phyloP scores from a whole-genome alignment of 2,888 invertebrate species.

The Ypsolopha sequella region DNA sequence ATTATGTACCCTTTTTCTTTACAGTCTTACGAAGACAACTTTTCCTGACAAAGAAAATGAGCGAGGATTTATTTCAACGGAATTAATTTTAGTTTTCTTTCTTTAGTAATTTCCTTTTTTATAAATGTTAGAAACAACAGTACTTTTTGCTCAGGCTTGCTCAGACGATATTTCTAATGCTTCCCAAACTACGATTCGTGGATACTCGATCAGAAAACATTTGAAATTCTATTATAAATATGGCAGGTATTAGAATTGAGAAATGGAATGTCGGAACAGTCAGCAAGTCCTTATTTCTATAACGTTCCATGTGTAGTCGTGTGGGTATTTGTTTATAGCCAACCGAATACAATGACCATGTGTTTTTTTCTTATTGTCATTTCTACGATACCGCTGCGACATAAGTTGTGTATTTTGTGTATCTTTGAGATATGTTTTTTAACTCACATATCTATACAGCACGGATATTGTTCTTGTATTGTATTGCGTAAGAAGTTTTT shows the following conservation, averaged over 20 bases:
- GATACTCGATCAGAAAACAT: background rate
- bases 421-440: background rate
- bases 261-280: constrained; percentile 17
- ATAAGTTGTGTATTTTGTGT: background rate
- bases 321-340: background rate
- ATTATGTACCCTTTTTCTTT: no score
- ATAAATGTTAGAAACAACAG: no score
- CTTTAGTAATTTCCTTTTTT: no score
- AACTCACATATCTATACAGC: background rate
- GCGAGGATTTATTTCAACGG: no score
- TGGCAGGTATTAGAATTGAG: constrained; percentile 17
- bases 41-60: no score
- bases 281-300: background rate
- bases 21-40: no score
- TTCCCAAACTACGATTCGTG: no score
- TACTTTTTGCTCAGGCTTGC: no score
- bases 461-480: no score
- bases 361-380: background rate
- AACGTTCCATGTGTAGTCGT: background rate
- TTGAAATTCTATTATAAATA: background rate
- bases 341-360: background rate
- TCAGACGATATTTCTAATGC: no score
- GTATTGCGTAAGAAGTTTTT: no score
- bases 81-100: no score
- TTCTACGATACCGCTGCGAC: background rate